Percentiles rank a stretch among this genome's conserved stretches.
Conservation (phyloP, 1,140 invertebrate genomes). For the Drosophila ananassae region DNA sequence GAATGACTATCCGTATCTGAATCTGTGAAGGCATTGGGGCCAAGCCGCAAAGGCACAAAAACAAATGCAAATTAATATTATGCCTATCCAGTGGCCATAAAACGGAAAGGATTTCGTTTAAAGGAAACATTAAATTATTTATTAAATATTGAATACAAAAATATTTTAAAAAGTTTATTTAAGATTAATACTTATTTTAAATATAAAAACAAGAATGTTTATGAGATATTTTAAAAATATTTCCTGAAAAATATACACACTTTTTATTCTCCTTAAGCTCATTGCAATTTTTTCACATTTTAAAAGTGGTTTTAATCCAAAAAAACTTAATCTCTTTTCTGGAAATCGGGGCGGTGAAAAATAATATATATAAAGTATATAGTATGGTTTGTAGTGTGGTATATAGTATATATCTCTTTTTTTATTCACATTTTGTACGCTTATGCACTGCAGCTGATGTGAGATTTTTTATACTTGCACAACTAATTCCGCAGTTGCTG, state of each 20-base stretch:
- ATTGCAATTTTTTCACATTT: not conserved
- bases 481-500: constrained; percentile 58
- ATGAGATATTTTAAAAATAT: no score
- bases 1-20: constrained; percentile 22
- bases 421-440: constrained; percentile 8
- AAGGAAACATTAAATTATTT: not conserved
- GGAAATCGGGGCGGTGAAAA: constrained; percentile 2
- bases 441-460: constrained; percentile 42
- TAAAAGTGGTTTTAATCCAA: not conserved
- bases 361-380: not conserved
- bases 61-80: constrained; percentile 45
- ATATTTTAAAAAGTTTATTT: not conserved
- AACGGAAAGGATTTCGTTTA: not conserved
- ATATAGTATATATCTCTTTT: not conserved
- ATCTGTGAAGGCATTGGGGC: constrained; percentile 34
- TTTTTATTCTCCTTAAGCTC: no score
- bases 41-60: constrained; percentile 32
- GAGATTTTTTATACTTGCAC: constrained; percentile 41
- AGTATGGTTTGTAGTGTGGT: not conserved
- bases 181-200: no score
- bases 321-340: constrained; percentile 2
- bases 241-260: no score
- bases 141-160: not conserved
- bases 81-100: not conserved
- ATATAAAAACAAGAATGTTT: no score